Conservation (phyloP, 2,113 vertebrate species). For the Cepphus grylle region DNA sequence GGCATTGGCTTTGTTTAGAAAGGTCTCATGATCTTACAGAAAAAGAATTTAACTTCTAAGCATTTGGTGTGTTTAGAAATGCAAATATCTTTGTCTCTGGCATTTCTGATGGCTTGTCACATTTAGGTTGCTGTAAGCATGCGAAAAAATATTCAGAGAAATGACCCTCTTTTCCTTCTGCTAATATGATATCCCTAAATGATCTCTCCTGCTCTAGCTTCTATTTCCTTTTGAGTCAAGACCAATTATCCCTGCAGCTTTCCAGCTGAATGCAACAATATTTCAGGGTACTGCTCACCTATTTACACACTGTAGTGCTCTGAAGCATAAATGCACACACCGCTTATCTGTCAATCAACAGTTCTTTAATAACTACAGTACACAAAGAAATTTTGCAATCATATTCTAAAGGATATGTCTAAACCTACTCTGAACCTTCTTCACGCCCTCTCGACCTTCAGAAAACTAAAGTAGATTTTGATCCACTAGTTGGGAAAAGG, state of each 20-base stretch:
- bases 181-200: neutral
- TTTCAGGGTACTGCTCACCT: neutral
- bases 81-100: conserved; percentile 24
- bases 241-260: neutral
- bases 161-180: neutral
- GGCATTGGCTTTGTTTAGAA: neutral
- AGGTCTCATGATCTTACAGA: neutral
- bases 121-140: neutral
- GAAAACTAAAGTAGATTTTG: neutral
- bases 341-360: neutral
- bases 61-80: conserved; percentile 22
- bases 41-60: conserved; percentile 13
- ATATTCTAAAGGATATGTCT: neutral
- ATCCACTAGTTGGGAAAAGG: neutral
- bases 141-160: conserved; percentile 10
- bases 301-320: neutral
- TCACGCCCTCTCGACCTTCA: neutral
- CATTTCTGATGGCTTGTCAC: conserved; percentile 30
- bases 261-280: neutral
- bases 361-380: neutral
- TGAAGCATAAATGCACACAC: neutral
- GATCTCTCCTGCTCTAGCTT: conserved; percentile 5
- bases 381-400: neutral
- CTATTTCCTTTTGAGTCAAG: neutral
- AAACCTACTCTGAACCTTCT: neutral